A percentile compares a stretch with the other conserved stretches of the same genome.
Evolutionary conservation across 1,140 invertebrate species (phyloP).

Genomic region (Euura saliciscinereae): DNA sequence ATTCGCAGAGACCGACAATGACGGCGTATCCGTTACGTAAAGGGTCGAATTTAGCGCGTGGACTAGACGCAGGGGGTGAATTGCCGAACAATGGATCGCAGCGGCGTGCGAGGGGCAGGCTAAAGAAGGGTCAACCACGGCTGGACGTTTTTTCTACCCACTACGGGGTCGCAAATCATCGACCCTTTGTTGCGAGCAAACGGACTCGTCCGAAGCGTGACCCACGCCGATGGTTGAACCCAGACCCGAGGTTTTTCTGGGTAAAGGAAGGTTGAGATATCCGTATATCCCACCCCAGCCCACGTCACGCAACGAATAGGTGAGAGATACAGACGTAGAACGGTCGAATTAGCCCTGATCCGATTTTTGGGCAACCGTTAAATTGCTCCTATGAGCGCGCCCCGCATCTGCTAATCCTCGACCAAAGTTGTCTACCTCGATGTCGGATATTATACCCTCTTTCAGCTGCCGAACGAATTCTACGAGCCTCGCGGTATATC

Average conservation of each 20-base stretch:
- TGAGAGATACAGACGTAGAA: background rate
- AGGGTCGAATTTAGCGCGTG: background rate
- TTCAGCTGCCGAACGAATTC: background rate
- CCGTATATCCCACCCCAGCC: too few relatives aligned
- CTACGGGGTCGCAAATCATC: background rate
- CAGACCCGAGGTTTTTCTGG: background rate
- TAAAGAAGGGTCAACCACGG: background rate
- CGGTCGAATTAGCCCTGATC: background rate
- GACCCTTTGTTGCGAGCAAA: background rate
- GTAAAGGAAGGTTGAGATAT: background rate
- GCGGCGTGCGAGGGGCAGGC: background rate
- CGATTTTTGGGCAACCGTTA: background rate
- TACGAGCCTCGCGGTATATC: too few relatives aligned
- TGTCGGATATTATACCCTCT: background rate
- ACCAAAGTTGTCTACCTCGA: background rate
- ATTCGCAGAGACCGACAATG: background rate
- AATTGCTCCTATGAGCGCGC: background rate
- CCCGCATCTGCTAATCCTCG: slow-evolving; percentile 2
- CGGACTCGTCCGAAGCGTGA: background rate
- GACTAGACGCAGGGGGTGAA: background rate
- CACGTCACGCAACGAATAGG: background rate
- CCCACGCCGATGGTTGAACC: background rate
- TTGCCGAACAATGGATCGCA: background rate
- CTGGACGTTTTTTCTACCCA: background rate
- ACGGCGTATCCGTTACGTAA: background rate